phyloP scores from a whole-genome alignment of 92 coral and sea anemone species.

The Porites divaricata region DNA sequence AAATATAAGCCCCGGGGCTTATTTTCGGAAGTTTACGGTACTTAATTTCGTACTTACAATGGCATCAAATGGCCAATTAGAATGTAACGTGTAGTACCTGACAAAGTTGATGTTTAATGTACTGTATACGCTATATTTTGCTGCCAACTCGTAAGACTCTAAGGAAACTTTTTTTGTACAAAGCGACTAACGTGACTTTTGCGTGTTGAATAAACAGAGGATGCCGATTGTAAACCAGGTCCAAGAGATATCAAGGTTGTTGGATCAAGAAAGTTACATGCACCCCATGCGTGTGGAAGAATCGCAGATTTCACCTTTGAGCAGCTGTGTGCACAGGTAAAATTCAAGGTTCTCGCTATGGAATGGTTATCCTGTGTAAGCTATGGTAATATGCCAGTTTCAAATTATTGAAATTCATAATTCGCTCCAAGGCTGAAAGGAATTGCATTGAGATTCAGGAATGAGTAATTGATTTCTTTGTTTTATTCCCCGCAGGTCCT shows the following conservation, averaged over 20 bases:
- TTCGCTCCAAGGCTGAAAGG: too few relatives aligned
- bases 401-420: background rate
- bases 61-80: too few relatives aligned
- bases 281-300: conserved; percentile 87
- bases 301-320: conserved; percentile 93
- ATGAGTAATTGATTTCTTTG: background rate
- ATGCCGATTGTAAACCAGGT: conserved; percentile 64
- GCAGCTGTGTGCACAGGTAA: conserved; percentile 90
- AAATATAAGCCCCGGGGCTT: too few relatives aligned
- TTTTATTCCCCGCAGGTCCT: background rate
- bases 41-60: too few relatives aligned
- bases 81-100: too few relatives aligned
- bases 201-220: conserved; percentile 25
- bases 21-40: too few relatives aligned
- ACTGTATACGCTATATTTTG: too few relatives aligned
- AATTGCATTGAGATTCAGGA: too few relatives aligned
- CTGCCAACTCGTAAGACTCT: too few relatives aligned
- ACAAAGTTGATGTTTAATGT: too few relatives aligned
- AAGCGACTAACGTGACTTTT: background rate
- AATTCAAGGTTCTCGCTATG: background rate
- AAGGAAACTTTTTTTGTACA: background rate
- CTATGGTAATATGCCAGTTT: too few relatives aligned
- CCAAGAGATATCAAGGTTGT: conserved; percentile 76
- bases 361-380: background rate
- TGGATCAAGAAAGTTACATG: conserved; percentile 79